phyloP scores from a whole-genome alignment of 1,140 invertebrate genomes.

The Drosophila ohnishii region DNA sequence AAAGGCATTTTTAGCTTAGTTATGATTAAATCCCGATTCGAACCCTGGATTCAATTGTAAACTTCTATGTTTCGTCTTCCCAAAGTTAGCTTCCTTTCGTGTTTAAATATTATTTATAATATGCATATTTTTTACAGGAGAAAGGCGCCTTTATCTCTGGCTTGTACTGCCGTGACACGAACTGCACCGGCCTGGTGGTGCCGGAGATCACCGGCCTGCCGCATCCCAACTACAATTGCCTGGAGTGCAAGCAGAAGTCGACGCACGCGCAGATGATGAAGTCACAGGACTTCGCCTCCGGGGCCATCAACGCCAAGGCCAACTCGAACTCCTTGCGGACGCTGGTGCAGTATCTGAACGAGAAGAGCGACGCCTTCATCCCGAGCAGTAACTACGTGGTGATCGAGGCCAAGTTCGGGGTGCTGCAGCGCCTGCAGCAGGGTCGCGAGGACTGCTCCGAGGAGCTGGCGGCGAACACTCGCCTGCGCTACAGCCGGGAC shows the following conservation, averaged over 20 bases:
- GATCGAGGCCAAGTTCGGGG: conserved; percentile 76
- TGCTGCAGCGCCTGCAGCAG: conserved; percentile 58
- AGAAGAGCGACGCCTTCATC: conserved; percentile 76
- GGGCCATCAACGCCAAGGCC: conserved; percentile 75
- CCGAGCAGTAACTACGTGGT: conserved; percentile 74
- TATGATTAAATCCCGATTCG: too few relatives aligned
- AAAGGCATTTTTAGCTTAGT: too few relatives aligned
- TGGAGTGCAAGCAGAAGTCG: conserved; percentile 78
- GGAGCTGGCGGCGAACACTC: conserved; percentile 63
- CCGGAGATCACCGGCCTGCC: conserved; percentile 75
- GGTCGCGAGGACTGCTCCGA: conserved; percentile 71
- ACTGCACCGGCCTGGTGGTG: conserved; percentile 74
- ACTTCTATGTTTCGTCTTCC: too few relatives aligned
- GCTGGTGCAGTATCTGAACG: conserved; percentile 73
- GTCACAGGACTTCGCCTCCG: conserved; percentile 76
- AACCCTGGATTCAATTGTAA: too few relatives aligned
- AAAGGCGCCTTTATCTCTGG: conserved; percentile 76
- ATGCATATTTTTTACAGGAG: conserved; percentile 46
- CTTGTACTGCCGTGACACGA: conserved; percentile 76
- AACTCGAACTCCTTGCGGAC: conserved; percentile 76
- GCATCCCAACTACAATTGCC: conserved; percentile 79
- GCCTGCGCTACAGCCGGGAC: conserved; percentile 78
- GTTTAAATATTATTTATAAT: background rate
- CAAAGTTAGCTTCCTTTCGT: background rate
- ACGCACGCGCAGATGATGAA: conserved; percentile 79